These are phyloP conservation scores for Drosophila varians DNA, from an alignment of 1,140 invertebrate genomes.

Conservation along the genomic window DNA sequence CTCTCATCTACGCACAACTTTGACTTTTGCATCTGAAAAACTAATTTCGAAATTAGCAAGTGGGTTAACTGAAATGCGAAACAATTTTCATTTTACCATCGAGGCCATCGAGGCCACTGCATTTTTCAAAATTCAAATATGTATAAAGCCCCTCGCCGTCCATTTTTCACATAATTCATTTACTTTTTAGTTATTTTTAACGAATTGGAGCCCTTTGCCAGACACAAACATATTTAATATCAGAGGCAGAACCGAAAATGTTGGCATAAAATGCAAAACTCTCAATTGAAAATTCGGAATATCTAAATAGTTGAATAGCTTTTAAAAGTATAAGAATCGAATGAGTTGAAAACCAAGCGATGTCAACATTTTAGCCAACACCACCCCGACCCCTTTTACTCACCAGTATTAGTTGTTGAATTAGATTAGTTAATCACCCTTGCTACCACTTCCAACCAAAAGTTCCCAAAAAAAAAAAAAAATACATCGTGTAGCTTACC, in stretches of 20 bases:
- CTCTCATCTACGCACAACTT: conserved; percentile 49
- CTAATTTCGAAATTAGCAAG: conserved; percentile 41
- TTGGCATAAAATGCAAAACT: conserved; percentile 82
- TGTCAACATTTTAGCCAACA: conserved; percentile 83
- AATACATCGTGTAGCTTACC: conserved; percentile 43
- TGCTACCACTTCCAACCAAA: neutral
- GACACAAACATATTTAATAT: conserved; percentile 6
- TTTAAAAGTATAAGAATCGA: conserved; percentile 24
- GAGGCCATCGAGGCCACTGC: conserved; percentile 7
- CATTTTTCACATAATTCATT: conserved; percentile 10
- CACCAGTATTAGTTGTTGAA: conserved; percentile 61
- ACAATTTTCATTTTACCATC: conserved; percentile 32
- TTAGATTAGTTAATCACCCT: conserved; percentile 29
- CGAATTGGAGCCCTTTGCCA: conserved; percentile 24
- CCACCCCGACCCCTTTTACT: conserved; percentile 40
- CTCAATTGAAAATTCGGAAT: conserved; percentile 51
- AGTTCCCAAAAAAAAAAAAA: neutral
- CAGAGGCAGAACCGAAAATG: conserved; percentile 65
- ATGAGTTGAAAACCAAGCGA: conserved; percentile 69
- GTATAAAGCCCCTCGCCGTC: conserved; percentile 2
- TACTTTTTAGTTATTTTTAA: conserved; percentile 14
- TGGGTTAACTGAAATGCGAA: conserved; percentile 38
- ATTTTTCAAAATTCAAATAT: conserved; percentile 42
- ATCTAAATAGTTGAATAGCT: conserved; percentile 20
- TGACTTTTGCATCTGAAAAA: conserved; percentile 53